Evolutionary conservation across 2,888 invertebrate genomes (phyloP), one percentile per base, ranked within the genome.

Genomic region (Spilosoma lubricipeda): DNA sequence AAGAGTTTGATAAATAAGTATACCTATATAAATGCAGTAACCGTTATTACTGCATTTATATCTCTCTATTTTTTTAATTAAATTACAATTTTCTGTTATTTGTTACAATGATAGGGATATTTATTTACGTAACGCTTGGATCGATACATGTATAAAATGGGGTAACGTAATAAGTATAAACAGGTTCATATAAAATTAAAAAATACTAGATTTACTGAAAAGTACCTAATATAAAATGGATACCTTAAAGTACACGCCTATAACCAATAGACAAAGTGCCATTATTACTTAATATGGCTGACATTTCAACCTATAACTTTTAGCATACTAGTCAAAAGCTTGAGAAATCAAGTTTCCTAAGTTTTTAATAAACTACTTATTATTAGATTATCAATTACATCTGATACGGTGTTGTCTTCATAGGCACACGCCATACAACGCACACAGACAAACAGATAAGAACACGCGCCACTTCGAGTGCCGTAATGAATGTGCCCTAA

Each of bases 401-500:
- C 23, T 52, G 52, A 23, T 56, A 56, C 2, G 13, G 8, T n/a
- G n/a, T n/a, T 30, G 63, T 65, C 42, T 33, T 56, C 45, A 70
- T 75, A 74, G 76, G 71, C 71, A 76, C 71, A 52, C 71, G 73
- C 70, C 74, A 65, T 77, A 84, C 75, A 75, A 80, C 90, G 87
- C 87, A 87, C 86, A 83, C 79, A 87, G 89, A 88, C 88, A 90
- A 82, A 85, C 80, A 87, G 94, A 95, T 93, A 95, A 93, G 92
- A 94, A 91, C 95, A 95, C 95, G 95, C 94, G 95, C 94, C 95
- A 94, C 93, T 90, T 91, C 90, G 92, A 91, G 91, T 91, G 88
- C 90, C 89, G 89, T 93, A 95, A 94, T 94, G 94, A 95, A 94
- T 92, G 91, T 91, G 91, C 90, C 91, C 92, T 92, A 93, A 94